Base-by-base conservation (phyloP, 1,140 invertebrate genomes). In the Teleopsis dalmanni region DNA sequence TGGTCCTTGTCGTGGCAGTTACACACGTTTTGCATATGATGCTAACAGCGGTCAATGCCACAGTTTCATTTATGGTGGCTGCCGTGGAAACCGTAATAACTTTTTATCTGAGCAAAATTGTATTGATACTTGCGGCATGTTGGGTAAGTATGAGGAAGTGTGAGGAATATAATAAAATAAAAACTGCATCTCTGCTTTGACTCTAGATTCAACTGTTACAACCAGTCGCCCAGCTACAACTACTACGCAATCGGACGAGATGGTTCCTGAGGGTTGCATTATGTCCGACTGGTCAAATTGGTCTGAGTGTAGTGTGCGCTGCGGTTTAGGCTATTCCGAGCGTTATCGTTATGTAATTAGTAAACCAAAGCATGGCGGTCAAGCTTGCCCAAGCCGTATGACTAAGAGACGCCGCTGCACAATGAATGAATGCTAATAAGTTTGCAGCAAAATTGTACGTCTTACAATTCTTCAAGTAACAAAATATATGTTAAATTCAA, bases 71-170 rank as follows among this genome's bases (percentile, higher is more conserved):
- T 97, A 92, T 72, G 85, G 89, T 16, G 92, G 93, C 35, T 96
- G 94, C 62, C 76, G 84, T 33, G 89, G 89, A n/a, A 92, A 88
- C 69, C 78, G 78, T 57, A 95, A 95, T 68, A 93, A 92, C 72
- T 95, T 93, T 73, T 72, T 84, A 44, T 84, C 80, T 3, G 76
- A 80, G 31, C 76, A 83, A 25, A 87, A 93, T 57, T 94, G 91
- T 62, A 77, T 76, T 35, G 76, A 76, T 50, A 80, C 81, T n/a
- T 94, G 90, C 50, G 51, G 42, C 14, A 53, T 52, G 25, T 36
- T 63, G 33, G 43, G 18, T 49, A 33, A 26, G 21, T 11, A 27
- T 26, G n/a, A 14, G n/a, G n/a, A n/a, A n/a, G n/a, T n/a, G n/a
- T n/a, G n/a, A n/a, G n/a, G n/a, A n/a, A n/a, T n/a, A n/a, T n/a